phyloP scores from a whole-genome alignment of 2,113 vertebrate species.

The Tachysurus vachellii region DNA sequence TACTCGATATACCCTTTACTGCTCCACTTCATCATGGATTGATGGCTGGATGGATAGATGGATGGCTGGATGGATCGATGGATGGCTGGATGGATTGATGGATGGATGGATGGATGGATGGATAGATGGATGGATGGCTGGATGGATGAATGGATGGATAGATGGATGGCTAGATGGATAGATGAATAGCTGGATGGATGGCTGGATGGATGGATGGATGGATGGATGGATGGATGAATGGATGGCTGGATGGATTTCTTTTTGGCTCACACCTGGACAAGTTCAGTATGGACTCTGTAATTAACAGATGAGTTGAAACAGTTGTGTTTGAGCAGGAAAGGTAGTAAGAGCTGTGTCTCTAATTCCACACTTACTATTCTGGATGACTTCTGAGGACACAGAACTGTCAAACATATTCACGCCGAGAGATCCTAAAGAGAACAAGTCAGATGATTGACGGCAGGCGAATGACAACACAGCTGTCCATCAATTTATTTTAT shows the following conservation, averaged over 20 bases:
- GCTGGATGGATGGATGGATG: too few relatives aligned
- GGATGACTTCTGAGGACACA: background rate
- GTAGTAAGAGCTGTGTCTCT: background rate
- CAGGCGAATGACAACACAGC: background rate
- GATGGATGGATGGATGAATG: too few relatives aligned
- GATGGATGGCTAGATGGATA: too few relatives aligned
- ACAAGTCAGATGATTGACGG: background rate
- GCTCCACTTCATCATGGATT: background rate
- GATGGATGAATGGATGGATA: too few relatives aligned
- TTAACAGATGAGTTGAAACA: constrained; percentile 5
- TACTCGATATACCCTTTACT: background rate
- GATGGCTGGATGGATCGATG: too few relatives aligned
- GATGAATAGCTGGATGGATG: too few relatives aligned
- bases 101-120: too few relatives aligned
- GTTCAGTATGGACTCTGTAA: background rate
- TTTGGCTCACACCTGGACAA: constrained; percentile 4
- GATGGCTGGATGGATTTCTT: too few relatives aligned
- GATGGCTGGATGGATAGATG: background rate
- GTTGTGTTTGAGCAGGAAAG: background rate
- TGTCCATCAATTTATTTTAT: background rate
- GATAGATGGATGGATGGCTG: too few relatives aligned
- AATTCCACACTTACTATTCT: constrained; percentile 1
- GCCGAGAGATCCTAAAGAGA: background rate
- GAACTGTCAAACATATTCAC: background rate
- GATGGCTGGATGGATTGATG: too few relatives aligned